Base-by-base conservation (phyloP, 1,140 invertebrate genomes). In the Drosophila bocqueti region DNA sequence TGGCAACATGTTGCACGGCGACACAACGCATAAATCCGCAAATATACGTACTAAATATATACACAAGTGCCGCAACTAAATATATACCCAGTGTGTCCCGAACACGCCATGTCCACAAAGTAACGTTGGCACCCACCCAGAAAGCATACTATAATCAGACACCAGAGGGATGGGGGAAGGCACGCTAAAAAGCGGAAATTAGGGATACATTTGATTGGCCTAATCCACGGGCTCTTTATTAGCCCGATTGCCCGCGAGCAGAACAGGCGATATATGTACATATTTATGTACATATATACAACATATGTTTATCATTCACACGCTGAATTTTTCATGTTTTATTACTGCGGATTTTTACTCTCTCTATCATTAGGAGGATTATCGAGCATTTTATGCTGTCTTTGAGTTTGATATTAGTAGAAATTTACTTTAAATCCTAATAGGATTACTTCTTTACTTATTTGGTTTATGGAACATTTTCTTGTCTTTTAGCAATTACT, bases 1-100 rank as follows among this genome's bases (percentile, higher is more conserved):
- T 45, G 46, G 64, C 74, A 77, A 77, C 74, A 77, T 77, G 75
- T 77, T 77, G 75, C 75, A 77, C 50, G 61, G 42, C 36, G 18
- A 31, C 40, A 29, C 16, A 47, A 31, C 24, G 36, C 43, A 59
- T 40, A 68, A 57, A 67, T 46, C 67, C 55, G 18, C 38, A 60
- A 72, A 60, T 60, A 72, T 34, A 71, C 43, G 31, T 36, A 50
- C 65, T 72, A 60, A 60, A 73, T 73, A 60, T 73, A 55, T 11
- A 34, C n/a, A 18, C 26, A 61, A 73, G 64, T 71, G 64, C 40
- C 18, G n/a, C 66, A 24, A 38, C 47, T 55, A 71, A 68, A 71
- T 68, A 29, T 68, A 68, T 55, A 68, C 46, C 38, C 36, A 16
- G 29, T 43, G 63, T 67, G 47, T 38, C 31, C 38, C 69, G 18